phyloP scores from a whole-genome alignment of 2,113 vertebrate species.

The Phalacrocorax carbo region DNA sequence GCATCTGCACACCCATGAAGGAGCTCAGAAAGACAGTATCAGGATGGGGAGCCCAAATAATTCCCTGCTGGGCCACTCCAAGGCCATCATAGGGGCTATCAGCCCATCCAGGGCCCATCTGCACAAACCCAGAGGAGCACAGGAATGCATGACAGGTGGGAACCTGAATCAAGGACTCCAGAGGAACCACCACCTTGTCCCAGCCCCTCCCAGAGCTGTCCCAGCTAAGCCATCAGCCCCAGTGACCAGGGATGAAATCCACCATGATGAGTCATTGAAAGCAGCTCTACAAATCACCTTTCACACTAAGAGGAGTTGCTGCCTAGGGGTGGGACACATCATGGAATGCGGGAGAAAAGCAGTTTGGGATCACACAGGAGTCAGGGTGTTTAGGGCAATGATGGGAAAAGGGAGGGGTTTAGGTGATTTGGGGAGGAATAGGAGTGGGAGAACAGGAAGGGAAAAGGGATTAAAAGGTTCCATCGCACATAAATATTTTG shows the following conservation, averaged over 20 bases:
- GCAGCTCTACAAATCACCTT: background rate
- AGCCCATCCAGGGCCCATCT: background rate
- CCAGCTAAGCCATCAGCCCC: background rate
- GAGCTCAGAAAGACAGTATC: background rate
- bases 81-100: background rate
- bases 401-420: background rate
- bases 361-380: background rate
- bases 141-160: background rate
- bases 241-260: background rate
- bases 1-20: background rate
- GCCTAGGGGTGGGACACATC: background rate
- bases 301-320: background rate
- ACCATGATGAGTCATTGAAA: fast-evolving
- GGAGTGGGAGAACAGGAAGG: background rate
- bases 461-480: background rate
- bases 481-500: background rate
- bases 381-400: background rate
- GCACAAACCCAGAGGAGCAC: background rate
- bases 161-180: background rate
- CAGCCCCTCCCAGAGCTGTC: background rate
- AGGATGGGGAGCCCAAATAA: background rate
- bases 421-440: background rate
- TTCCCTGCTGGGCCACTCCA: background rate
- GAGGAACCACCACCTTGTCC: background rate
- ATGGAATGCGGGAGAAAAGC: background rate